Base-by-base conservation (phyloP, 2,113 vertebrate species). In the Chaetodon trifascialis region DNA sequence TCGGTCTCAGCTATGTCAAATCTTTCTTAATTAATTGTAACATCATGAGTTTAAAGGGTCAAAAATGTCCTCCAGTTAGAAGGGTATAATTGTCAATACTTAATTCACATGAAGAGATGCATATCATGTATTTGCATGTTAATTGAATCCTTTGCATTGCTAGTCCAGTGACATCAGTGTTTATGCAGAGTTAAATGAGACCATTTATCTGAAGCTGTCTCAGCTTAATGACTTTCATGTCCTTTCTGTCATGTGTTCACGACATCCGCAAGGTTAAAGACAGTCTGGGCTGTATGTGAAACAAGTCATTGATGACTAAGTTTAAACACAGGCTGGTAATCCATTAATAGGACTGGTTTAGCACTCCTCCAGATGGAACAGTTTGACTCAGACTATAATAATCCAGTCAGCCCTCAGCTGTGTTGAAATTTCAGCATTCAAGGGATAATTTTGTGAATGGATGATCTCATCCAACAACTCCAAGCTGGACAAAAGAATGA, bases 21-120 rank as follows among this genome's bases (percentile, higher is more conserved):
- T 83, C 72, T 36, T 63, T 34, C 42, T 76, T 79, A 84, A 90
- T 92, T 85, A 91, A 89, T 88, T 88, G 46, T 76, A 83, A 83
- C 66, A 73, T 76, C 75, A 77, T 52, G 64, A 62, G 68, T 84
- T 83, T 83, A 84, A 86, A 67, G 77, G 73, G 83, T 91, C 81
- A 84, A 67, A 82, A 75, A 67, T 76, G 66, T 85, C 85, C 80
- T 76, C 60, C 58, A 85, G 71, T 86, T 71, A 84, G 42, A 62
- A 42, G 71, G 60, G 21, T 15, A 65, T 79, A 66, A 86, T 83
- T 82, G 75, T 81, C 59, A 36, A 87, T 42, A 72, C 49, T 85
- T 86, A 64, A 83, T 83, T 86, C 73, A 80, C 76, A 77, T 80
- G 73, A 14, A 47, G 44, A 71, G 83, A 82, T 82, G 64, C 30